Evolutionary conservation across 2,888 invertebrate species (phyloP).

Genomic region (Lithophane socia): DNA sequence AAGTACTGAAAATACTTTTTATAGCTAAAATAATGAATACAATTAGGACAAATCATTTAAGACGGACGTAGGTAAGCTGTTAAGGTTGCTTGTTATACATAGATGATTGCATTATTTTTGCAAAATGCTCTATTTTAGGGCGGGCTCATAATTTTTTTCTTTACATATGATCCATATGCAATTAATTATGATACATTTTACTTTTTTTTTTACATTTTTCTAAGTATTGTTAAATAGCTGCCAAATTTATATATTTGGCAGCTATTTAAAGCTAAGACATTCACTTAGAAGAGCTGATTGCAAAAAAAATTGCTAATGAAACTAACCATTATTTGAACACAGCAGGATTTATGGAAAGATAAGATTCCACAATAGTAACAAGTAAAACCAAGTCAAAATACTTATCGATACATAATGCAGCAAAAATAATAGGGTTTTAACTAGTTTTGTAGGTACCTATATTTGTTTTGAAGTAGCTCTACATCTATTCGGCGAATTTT

Average conservation of each 20-base stretch:
- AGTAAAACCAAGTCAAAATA: neutral
- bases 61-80: neutral
- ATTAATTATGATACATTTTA: neutral
- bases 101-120: neutral
- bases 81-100: neutral
- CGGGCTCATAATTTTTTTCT: neutral
- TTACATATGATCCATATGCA: neutral
- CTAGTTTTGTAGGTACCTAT: neutral
- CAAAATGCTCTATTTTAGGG: neutral
- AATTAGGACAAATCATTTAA: neutral
- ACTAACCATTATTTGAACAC: neutral
- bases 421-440: neutral
- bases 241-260: too few species aligned
- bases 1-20: neutral
- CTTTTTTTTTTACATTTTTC: too few species aligned
- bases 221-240: neutral
- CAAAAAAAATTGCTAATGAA: neutral
- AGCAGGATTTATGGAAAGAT: neutral
- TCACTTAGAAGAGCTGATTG: too few species aligned
- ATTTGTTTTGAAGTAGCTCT: neutral
- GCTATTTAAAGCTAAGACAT: too few species aligned
- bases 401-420: neutral
- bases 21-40: neutral
- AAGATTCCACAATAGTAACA: neutral
- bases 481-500: neutral